Conservation (phyloP, 2,797 vertebrate genomes). For the Buphagus erythrorhynchus region DNA sequence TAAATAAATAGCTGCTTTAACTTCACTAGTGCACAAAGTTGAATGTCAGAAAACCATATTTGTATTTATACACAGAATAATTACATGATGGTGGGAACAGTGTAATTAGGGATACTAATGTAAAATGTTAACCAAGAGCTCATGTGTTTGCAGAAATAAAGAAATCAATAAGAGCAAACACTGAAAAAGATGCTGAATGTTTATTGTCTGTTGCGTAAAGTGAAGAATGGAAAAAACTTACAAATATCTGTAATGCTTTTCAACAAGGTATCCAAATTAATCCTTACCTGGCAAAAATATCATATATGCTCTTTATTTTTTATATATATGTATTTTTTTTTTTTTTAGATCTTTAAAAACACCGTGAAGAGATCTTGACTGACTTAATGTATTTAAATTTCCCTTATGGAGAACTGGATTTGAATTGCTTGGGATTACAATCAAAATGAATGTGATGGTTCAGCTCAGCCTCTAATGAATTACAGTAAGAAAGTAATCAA, state of each 20-base stretch:
- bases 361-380: not conserved
- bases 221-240: not conserved
- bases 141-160: not conserved
- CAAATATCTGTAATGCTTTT: not conserved
- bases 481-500: conserved; percentile 46
- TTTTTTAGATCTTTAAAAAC: not conserved
- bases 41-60: conserved; percentile 35
- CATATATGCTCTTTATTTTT: not conserved
- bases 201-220: not conserved
- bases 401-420: not conserved
- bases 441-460: conserved; percentile 55
- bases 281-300: not conserved
- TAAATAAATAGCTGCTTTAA: conserved; percentile 34
- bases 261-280: not conserved
- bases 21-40: not conserved
- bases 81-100: conserved; percentile 15
- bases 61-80: conserved; percentile 37
- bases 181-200: not conserved
- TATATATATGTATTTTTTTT: not conserved
- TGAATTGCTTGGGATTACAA: conserved; percentile 58
- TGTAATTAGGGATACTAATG: conserved; percentile 13
- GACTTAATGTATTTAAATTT: conserved; percentile 49
- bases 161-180: not conserved
- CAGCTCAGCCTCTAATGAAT: conserved; percentile 36
- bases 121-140: conserved; percentile 20